Evolutionary conservation across 2,113 vertebrate genomes (phyloP), one percentile per base, ranked within the genome.

Genomic region (Rhipidura dahli): DNA sequence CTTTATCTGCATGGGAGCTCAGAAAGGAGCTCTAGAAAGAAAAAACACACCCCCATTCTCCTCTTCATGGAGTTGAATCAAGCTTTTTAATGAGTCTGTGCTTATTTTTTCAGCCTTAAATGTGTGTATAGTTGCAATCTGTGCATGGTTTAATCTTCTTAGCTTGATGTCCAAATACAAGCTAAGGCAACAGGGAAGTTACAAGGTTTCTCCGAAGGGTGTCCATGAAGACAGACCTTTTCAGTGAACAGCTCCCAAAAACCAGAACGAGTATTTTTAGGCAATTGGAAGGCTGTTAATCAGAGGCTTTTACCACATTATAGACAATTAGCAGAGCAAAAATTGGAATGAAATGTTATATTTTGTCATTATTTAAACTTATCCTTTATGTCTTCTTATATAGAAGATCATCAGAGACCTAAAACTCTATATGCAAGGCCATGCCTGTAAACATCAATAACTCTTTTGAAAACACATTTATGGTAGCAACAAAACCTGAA

Each of bases 1-100:
- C 47, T 66, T 94, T 96, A 73, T 96, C 82, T 96, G 63, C 84
- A 80, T 86, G 85, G 92, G 70, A 93, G 45, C 90, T 91, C 42
- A 26, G 78, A 91, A 93, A 93, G 78, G 24, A 77, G 50, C 15
- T 85, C 60, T 49, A 76, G 44, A 65, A 94, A 80, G 78, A 91
- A 94, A 72, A 0, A 18, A 47, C 22, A 35, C 40, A 39, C 42
- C 49, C 35, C 63, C 42, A 7, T 50, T 83, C 50, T 76, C 47
- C n/a, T 82, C 28, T 40, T 83, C 39, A 17, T 27, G 6, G 21
- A 80, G 42, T 26, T 54, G 63, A 76, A 83, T 69, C 65, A 66
- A 73, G 44, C 11, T 85, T 96, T 87, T 69, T 59, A 91, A 85
- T 30, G 16, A 76, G 22, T 39, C 40, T 40, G 18, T 66, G 61